Percentiles rank a stretch among this genome's conserved stretches.
phyloP scores from a whole-genome alignment of 2,113 vertebrate species.

The Excalfactoria chinensis region DNA sequence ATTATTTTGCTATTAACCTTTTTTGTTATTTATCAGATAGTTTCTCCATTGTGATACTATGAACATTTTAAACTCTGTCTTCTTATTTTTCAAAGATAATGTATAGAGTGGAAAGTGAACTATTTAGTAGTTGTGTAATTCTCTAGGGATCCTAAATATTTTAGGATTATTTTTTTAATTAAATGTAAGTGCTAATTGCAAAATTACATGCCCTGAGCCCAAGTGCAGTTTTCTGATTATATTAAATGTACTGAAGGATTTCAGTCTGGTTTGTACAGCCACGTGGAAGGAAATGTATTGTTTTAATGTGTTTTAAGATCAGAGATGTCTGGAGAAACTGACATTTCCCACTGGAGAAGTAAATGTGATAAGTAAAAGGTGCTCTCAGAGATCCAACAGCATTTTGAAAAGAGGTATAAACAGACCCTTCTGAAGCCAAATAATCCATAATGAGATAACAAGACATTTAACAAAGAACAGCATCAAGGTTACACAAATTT shows the following conservation, averaged over 20 bases:
- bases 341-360: neutral
- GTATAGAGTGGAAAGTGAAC: fast-evolving
- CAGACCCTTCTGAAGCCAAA: neutral
- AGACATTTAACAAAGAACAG: neutral
- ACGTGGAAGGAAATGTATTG: neutral
- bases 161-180: neutral
- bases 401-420: neutral
- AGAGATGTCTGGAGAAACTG: neutral
- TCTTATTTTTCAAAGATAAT: neutral
- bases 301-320: neutral
- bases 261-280: neutral
- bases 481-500: neutral
- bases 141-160: neutral
- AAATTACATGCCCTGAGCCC: neutral
- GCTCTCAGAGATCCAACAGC: neutral
- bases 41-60: neutral
- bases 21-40: neutral
- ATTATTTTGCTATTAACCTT: neutral
- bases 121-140: neutral
- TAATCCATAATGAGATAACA: neutral
- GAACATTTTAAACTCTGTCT: neutral
- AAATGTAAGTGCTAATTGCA: neutral
- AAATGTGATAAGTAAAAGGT: neutral
- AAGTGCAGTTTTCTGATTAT: neutral
- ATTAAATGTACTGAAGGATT: neutral